phyloP scores from a whole-genome alignment of 2,113 vertebrate genomes.

The Saguinus imperator region DNA sequence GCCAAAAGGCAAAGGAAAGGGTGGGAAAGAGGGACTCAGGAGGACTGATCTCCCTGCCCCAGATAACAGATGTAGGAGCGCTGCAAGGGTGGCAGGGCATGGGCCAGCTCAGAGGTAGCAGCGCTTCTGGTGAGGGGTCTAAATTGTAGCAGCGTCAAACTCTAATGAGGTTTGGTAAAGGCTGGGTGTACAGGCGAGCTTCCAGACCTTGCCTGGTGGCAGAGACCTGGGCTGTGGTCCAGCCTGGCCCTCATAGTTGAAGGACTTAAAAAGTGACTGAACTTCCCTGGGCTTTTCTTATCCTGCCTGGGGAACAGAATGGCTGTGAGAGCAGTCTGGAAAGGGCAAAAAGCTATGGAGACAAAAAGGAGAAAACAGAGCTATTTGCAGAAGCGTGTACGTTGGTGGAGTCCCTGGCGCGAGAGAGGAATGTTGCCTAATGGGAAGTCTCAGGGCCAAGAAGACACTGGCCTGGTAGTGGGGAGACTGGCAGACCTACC shows the following conservation, averaged over 20 bases:
- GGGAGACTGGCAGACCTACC: neutral
- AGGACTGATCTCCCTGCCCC: too few relatives aligned
- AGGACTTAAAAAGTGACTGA: neutral
- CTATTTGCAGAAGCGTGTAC: conserved; percentile 41
- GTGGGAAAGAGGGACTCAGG: neutral
- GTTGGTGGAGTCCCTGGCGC: conserved; percentile 28
- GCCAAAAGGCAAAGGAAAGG: neutral
- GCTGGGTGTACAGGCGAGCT: neutral
- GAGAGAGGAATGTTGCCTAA: neutral
- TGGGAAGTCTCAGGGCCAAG: neutral
- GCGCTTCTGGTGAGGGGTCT: neutral
- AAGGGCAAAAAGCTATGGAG: conserved; percentile 1
- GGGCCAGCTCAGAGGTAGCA: neutral
- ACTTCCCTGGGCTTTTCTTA: neutral
- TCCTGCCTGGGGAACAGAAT: neutral
- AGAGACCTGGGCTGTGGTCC: neutral
- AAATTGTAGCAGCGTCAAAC: too few relatives aligned
- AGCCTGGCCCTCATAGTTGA: neutral
- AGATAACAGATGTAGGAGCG: too few relatives aligned
- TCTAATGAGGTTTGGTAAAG: neutral
- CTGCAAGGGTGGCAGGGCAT: fast-evolving
- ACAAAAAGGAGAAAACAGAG: neutral
- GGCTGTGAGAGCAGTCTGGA: neutral
- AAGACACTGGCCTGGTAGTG: neutral
- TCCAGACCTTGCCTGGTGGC: neutral